These are phyloP conservation scores for Chloebia gouldiae DNA, from an alignment of 2,113 vertebrate genomes.

Conservation along the genomic window DNA sequence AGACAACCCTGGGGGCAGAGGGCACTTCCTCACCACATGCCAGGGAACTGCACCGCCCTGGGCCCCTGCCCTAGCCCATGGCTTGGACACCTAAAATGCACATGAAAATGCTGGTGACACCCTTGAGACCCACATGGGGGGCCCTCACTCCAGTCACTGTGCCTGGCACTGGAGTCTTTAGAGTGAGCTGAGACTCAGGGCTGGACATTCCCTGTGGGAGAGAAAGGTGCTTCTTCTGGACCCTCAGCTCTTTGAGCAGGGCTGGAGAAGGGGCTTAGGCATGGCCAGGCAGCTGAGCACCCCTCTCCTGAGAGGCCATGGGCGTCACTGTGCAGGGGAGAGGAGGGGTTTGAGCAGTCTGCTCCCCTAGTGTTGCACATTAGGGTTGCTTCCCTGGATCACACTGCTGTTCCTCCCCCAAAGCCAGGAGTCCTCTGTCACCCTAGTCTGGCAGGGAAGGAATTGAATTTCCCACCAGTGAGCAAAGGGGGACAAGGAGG, in stretches of 20 bases:
- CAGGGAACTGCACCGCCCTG: neutral
- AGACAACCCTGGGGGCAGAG: rapidly evolving
- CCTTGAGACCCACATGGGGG: neutral
- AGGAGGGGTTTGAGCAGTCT: neutral
- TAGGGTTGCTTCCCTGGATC: neutral
- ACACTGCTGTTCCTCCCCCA: neutral
- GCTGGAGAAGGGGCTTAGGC: neutral
- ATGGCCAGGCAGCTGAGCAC: neutral
- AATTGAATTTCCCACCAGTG: neutral
- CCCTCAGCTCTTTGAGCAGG: neutral
- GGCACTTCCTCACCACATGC: neutral
- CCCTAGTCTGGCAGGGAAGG: neutral
- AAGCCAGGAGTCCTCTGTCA: neutral
- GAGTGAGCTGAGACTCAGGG: neutral
- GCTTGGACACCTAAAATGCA: neutral
- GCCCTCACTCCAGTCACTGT: rapidly evolving
- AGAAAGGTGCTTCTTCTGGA: neutral
- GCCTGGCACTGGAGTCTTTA: rapidly evolving
- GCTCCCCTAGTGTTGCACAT: neutral
- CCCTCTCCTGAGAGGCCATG: neutral
- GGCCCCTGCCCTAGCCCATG: neutral
- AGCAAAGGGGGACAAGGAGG: neutral
- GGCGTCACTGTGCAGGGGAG: neutral
- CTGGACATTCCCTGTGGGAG: neutral
- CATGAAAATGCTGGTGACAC: neutral